Evolutionary conservation across 2,888 invertebrate species (phyloP).

Genomic region (Matsumyia berberina): DNA sequence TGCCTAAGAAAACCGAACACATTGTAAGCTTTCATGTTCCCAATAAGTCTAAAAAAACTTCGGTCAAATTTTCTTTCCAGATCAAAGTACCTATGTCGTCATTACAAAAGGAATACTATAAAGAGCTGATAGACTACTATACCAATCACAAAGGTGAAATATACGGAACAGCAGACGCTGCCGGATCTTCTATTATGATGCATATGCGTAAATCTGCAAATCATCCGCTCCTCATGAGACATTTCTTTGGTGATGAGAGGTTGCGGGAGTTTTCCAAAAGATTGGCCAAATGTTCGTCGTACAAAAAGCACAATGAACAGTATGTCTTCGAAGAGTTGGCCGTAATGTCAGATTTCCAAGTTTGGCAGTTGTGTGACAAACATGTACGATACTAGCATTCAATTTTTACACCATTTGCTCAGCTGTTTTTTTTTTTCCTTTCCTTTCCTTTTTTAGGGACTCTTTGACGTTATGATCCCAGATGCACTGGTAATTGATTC

Average conservation of each 20-base stretch:
- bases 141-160: slow-evolving; percentile 87
- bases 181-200: slow-evolving; percentile 94
- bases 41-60: not conserved
- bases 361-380: slow-evolving; percentile 90
- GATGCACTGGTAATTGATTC: slow-evolving; percentile 90
- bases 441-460: slow-evolving; percentile 85
- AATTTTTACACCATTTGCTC: not conserved
- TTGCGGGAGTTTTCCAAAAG: slow-evolving; percentile 88
- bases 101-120: slow-evolving; percentile 91
- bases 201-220: slow-evolving; percentile 97
- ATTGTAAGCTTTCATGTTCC: slow-evolving; percentile 84
- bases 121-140: slow-evolving; percentile 89
- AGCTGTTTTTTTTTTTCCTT: not conserved
- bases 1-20: slow-evolving; percentile 92
- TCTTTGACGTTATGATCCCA: slow-evolving; percentile 87
- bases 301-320: slow-evolving; percentile 91
- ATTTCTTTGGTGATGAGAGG: slow-evolving; percentile 88
- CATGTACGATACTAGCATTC: slow-evolving; percentile 83
- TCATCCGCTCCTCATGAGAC: slow-evolving; percentile 94
- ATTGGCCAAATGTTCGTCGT: slow-evolving; percentile 88
- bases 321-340: slow-evolving; percentile 94
- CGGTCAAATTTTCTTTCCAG: slow-evolving; percentile 77
- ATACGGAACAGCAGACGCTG: slow-evolving; percentile 86
- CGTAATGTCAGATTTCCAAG: slow-evolving; percentile 96
- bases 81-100: slow-evolving; percentile 88